Base-by-base conservation (phyloP, 2,113 vertebrate genomes). In the Labrus mixtus region DNA sequence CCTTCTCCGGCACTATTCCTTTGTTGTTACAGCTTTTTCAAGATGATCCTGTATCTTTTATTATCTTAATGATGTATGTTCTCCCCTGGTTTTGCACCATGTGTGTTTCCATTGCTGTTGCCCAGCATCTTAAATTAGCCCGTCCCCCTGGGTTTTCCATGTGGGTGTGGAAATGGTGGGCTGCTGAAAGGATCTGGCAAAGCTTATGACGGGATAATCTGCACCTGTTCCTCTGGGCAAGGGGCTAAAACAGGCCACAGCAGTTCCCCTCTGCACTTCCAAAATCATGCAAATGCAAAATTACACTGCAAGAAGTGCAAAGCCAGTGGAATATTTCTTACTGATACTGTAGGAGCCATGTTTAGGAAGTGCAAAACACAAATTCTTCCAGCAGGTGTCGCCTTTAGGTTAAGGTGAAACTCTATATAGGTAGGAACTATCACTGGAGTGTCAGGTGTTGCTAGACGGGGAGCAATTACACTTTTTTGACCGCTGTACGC, bases 161-260 rank as follows among this genome's bases (percentile, higher is more conserved):
- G 87, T 92, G 86, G 86, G 86, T 89, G 86, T 84, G 84, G 83
- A 91, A 82, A 68, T 39, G 82, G 78, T 86, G 85, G 89, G 87
- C 83, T 76, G 89, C 81, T 90, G 86, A 90, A 90, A 90, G 86
- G 76, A 84, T 77, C 86, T 91, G 90, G 89, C 91, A 84, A 84
- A 84, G 82, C 86, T 81, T 87, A 87, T 88, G 89, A 92, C 36
- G 64, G 81, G 82, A 89, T 92, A 91, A 93, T 90, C 90, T 92
- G 90, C 91, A 93, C 91, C 92, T 93, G 91, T 93, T 92, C 87
- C 83, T 85, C 72, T 89, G 87, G 81, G 90, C 74, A 56, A 60
- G 37, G 37, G 80, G 71, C 89, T 92, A 90, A 91, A 91, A 92
- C 74, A 83, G 86, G 87, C 82, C 58, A 63, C 75, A 70, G 82